phyloP scores from a whole-genome alignment of 1,140 invertebrate species.

The Eumaeus atala region DNA sequence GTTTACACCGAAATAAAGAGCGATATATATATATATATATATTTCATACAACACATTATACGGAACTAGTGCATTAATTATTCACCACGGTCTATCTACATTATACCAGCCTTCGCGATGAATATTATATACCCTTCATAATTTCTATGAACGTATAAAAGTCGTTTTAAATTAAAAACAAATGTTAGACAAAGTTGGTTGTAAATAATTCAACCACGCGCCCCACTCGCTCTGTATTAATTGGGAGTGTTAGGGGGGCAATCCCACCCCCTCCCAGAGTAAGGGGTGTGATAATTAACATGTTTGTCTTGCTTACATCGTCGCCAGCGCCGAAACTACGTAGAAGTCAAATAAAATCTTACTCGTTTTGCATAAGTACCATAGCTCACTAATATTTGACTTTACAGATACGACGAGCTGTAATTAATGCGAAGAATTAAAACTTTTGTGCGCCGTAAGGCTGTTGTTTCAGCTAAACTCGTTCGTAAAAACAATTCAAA shows the following conservation, averaged over 20 bases:
- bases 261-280: constrained; percentile 13
- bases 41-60: constrained; percentile 42
- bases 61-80: constrained; percentile 44
- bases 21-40: constrained; percentile 29
- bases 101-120: constrained; percentile 35
- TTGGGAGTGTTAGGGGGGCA: constrained; percentile 34
- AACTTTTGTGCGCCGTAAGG: constrained; percentile 36
- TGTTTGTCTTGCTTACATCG: constrained; percentile 71
- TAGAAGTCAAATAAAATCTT: constrained; percentile 68
- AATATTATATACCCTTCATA: constrained; percentile 52
- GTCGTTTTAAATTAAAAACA: constrained; percentile 58
- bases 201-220: constrained; percentile 55
- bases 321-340: constrained; percentile 61
- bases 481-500: constrained; percentile 21
- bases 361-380: constrained; percentile 64
- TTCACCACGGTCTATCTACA: constrained; percentile 39
- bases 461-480: constrained; percentile 22
- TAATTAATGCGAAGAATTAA: constrained; percentile 65
- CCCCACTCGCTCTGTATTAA: constrained; percentile 43
- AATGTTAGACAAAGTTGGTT: constrained; percentile 51
- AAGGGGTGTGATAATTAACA: constrained; percentile 60
- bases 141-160: constrained; percentile 45
- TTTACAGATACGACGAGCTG: constrained; percentile 39
- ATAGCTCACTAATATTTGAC: constrained; percentile 47
- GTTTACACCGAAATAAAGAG: constrained; percentile 30